Evolutionary conservation across 2,888 invertebrate species (phyloP), one percentile per base, ranked within the genome.

Genomic region (Pachycephus smyrnensis): DNA sequence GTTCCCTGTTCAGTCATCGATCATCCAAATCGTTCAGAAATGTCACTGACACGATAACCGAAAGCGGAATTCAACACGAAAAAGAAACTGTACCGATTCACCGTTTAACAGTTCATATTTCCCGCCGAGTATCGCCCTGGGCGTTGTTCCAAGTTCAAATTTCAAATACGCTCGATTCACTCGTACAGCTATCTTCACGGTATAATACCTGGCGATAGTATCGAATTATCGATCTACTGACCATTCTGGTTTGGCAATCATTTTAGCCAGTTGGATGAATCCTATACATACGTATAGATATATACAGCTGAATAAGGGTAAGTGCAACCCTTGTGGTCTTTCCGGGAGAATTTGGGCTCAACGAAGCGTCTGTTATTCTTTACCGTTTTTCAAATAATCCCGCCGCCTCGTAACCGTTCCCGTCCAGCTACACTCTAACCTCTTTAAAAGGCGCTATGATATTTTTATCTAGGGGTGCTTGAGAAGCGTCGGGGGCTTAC

Each of bases 401-500:
- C 55, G 23, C 23, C 23, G 55, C 9, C 23, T 2, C 4, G 55
- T 23, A 55, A 55, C 55, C 55, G 23, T 55, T 55, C 71, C 31
- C 71, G 31, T 23, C 4, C 71, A 32, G 12, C 71, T 31, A 71
- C 33, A 31, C 71, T 71, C 71, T 33, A 71, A 31, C 71, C 71
- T 33, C 71, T 71, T 33, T 32, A 71, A 31, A 33, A 71, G 32
- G 31, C 31, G 9, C 71, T 33, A 23, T 55, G 71, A 71, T 32
- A 74, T 74, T 74, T 74, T 74, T 74, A 74, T 74, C 74, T 76
- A 68, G 75, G n/a, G 40, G 40, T 55, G 23, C 73, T 36, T 37
- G 69, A 76, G 69, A 69, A 55, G 77, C 33, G 71, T 71, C 76
- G 80, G 78, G 75, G 77, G 80, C 76, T 78, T 77, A 68, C 30